Evolutionary conservation across 2,113 vertebrate species (phyloP).

Genomic region (Oncorhynchus masou): DNA sequence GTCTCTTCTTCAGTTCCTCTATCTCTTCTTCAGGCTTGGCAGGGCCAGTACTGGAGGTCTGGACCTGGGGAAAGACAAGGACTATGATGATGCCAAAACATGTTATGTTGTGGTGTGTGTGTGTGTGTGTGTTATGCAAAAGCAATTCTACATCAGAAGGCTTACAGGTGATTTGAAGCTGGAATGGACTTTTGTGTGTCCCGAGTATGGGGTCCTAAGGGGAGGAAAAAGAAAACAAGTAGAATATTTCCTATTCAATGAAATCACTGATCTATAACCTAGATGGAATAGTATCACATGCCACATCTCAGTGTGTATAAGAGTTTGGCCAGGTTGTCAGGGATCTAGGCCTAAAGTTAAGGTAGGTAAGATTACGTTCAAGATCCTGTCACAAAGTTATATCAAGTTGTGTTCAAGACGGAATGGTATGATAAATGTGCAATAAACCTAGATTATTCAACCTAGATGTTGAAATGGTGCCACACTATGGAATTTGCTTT

Average conservation of each 20-base stretch:
- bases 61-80: constrained; percentile 54
- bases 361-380: too few relatives aligned
- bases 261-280: not conserved
- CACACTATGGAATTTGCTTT: not conserved
- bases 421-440: not conserved
- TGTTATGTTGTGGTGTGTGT: constrained; percentile 50
- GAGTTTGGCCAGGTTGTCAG: not conserved
- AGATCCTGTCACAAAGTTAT: too few relatives aligned
- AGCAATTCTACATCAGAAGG: not conserved
- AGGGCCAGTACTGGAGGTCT: constrained; percentile 19
- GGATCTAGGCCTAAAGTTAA: not conserved
- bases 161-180: constrained; percentile 78
- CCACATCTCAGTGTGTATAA: not conserved
- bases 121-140: not conserved
- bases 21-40: constrained; percentile 60
- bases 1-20: constrained; percentile 61
- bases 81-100: not conserved
- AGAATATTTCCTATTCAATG: too few relatives aligned
- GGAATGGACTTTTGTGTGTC: constrained; percentile 61
- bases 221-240: not conserved
- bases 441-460: not conserved
- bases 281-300: not conserved
- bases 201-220: constrained; percentile 61
- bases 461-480: not conserved
- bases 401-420: not conserved